Conservation (phyloP, 2,797 vertebrate species). For the Sebastolobus alascanus region DNA sequence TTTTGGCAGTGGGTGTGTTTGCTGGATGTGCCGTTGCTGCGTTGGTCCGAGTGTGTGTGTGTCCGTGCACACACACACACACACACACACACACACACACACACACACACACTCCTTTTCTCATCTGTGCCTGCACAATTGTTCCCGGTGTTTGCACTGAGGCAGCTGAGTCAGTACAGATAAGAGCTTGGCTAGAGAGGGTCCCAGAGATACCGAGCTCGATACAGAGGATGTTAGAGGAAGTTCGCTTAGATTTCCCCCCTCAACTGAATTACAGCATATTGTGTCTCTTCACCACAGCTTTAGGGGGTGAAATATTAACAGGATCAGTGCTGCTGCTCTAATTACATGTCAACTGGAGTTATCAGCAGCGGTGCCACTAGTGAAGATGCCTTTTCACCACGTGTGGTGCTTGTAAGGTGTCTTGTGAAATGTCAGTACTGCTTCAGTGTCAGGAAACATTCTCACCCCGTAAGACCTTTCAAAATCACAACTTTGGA, state of each 20-base stretch:
- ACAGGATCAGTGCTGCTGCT: slow-evolving; percentile 6
- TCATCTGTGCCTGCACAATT: slow-evolving; percentile 79
- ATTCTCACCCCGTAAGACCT: background rate
- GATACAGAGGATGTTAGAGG: slow-evolving; percentile 70
- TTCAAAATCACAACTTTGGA: slow-evolving; percentile 1
- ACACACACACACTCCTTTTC: slow-evolving; percentile 38
- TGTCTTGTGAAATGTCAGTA: background rate
- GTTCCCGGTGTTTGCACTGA: slow-evolving; percentile 81
- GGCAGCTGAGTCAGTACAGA: slow-evolving; percentile 85
- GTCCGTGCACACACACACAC: background rate
- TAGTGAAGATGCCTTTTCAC: background rate
- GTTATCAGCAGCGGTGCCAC: background rate
- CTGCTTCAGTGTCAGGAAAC: background rate
- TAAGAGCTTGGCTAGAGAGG: slow-evolving; percentile 75
- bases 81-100: slow-evolving; percentile 26
- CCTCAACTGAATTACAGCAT: slow-evolving; percentile 12
- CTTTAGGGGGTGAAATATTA: slow-evolving; percentile 1
- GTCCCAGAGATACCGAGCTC: slow-evolving; percentile 66
- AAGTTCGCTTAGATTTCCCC: slow-evolving; percentile 58
- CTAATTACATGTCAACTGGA: slow-evolving; percentile 2
- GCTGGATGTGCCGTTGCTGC: slow-evolving; percentile 65
- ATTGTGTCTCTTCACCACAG: slow-evolving; percentile 10
- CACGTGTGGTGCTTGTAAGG: background rate
- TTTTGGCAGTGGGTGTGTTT: slow-evolving; percentile 71
- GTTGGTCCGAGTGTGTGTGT: slow-evolving; percentile 35